Evolutionary conservation across 1,140 invertebrate species (phyloP).

Genomic region (Trachymyrmex septentrionalis): DNA sequence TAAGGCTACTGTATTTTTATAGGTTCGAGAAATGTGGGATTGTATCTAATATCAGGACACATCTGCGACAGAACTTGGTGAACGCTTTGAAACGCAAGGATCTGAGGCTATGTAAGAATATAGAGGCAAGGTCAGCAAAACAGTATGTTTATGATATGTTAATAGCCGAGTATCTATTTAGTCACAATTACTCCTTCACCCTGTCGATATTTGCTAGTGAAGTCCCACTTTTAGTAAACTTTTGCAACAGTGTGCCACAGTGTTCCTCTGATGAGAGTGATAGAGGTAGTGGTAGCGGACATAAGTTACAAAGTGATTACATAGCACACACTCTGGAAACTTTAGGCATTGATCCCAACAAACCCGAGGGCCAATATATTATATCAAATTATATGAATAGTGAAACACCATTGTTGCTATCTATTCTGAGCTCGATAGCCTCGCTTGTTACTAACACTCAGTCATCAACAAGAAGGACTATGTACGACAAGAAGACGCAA

Average conservation of each 20-base stretch:
- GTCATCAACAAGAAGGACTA: slow-evolving; percentile 15
- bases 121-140: slow-evolving; percentile 80
- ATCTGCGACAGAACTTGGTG: slow-evolving; percentile 83
- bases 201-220: slow-evolving; percentile 85
- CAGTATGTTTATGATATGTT: slow-evolving; percentile 85
- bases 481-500: slow-evolving; percentile 69
- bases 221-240: slow-evolving; percentile 83
- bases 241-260: slow-evolving; percentile 77
- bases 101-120: slow-evolving; percentile 72
- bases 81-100: slow-evolving; percentile 83
- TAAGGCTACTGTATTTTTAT: slow-evolving; percentile 27
- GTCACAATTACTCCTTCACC: slow-evolving; percentile 83
- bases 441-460: slow-evolving; percentile 53
- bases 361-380: slow-evolving; percentile 79
- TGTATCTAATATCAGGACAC: slow-evolving; percentile 84
- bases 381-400: slow-evolving; percentile 78
- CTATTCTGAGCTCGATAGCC: slow-evolving; percentile 80
- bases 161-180: slow-evolving; percentile 84
- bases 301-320: slow-evolving; percentile 83
- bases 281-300: slow-evolving; percentile 43
- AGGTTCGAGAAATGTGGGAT: slow-evolving; percentile 85
- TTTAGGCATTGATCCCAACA: slow-evolving; percentile 80
- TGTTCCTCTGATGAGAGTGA: slow-evolving; percentile 31
- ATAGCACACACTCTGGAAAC: slow-evolving; percentile 82
- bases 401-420: slow-evolving; percentile 80